Percentiles rank a stretch among this genome's conserved stretches.
phyloP scores from a whole-genome alignment of 2,888 invertebrate species.

The Drosophila fungiperda region DNA sequence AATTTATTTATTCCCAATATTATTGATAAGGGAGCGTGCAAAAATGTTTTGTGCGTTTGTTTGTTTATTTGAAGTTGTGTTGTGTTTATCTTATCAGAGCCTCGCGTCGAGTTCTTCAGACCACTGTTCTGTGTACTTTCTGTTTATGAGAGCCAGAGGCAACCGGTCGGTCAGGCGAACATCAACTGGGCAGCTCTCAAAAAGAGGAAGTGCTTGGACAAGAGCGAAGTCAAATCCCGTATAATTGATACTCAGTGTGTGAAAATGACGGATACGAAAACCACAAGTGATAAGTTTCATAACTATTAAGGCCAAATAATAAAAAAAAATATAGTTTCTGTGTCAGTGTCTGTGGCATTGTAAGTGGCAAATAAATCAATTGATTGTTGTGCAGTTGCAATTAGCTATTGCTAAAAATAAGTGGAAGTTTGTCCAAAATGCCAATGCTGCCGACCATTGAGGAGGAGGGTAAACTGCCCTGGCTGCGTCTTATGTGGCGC shows the following conservation, averaged over 20 bases:
- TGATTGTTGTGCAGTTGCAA: conserved; percentile 18
- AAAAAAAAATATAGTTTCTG: neutral
- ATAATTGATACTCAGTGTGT: conserved; percentile 25
- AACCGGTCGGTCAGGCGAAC: conserved; percentile 60
- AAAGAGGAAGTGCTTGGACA: conserved; percentile 43
- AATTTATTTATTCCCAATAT: conserved; percentile 80
- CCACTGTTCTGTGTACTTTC: conserved; percentile 41
- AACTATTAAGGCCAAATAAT: conserved; percentile 14
- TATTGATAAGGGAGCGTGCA: conserved; percentile 60
- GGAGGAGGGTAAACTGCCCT: conserved; percentile 69
- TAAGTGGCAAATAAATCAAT: conserved; percentile 14
- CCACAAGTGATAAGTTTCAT: conserved; percentile 58
- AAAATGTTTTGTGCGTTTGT: conserved; percentile 34
- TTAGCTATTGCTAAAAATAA: conserved; percentile 17
- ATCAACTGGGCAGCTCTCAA: conserved; percentile 51
- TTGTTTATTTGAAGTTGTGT: conserved; percentile 29
- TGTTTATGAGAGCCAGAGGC: conserved; percentile 63
- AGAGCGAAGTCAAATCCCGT: conserved; percentile 20
- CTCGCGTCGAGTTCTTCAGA: conserved; percentile 59
- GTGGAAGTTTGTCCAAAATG: conserved; percentile 47
- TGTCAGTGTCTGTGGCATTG: neutral
- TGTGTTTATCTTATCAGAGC: conserved; percentile 59
- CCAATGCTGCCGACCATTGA: conserved; percentile 73
- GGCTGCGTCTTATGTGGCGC: conserved; percentile 73
- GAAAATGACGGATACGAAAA: conserved; percentile 44